Evolutionary conservation across 2,113 vertebrate genomes (phyloP), one percentile per base, ranked within the genome.

Genomic region (Embiotoca jacksoni): DNA sequence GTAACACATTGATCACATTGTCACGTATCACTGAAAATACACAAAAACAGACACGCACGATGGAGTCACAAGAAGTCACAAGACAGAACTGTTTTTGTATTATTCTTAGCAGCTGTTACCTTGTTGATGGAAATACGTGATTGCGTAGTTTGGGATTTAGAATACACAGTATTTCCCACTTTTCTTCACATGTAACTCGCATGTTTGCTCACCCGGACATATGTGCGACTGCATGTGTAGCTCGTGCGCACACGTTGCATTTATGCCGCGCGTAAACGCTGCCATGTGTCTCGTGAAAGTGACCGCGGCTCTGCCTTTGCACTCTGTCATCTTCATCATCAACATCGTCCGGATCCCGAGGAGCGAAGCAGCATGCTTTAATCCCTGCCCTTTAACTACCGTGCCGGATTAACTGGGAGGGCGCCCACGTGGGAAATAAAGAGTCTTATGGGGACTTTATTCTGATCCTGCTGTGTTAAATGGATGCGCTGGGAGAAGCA

Each of bases 381-480:
- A 92, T 87, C 85, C 82, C 15, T 15, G 55, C 80, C 82, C 79
- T 86, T 79, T 72, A 78, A 81, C 86, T 75, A 82, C 82, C 68
- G 54, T 5, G 7, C 69, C 30, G 86, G 85, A 89, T 92, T 91
- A 91, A 72, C 72, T 0, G 14, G 54, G 23, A 1, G 6, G 67
- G 81, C 83, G 74, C 69, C 83, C 81, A 79, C 33, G 60, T 85
- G 88, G 83, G 83, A 91, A 88, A 76, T 68, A 82, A 84, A 83
- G 85, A 64, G 60, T 78, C 77, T 90, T 75, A 89, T 7, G 35
- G 76, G 80, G 84, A 67, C 76, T 85, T 87, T 84, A 54, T 58
- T 82, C 75, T 85, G 80, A 87, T 89, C 87, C 85, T 4, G 56
- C 79, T 75, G 88, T 57, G 76, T 84, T 87, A 76, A 84, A 89